These are phyloP conservation scores for Leucophenga varia DNA, from an alignment of 1,140 invertebrate genomes.

Conservation along the genomic window DNA sequence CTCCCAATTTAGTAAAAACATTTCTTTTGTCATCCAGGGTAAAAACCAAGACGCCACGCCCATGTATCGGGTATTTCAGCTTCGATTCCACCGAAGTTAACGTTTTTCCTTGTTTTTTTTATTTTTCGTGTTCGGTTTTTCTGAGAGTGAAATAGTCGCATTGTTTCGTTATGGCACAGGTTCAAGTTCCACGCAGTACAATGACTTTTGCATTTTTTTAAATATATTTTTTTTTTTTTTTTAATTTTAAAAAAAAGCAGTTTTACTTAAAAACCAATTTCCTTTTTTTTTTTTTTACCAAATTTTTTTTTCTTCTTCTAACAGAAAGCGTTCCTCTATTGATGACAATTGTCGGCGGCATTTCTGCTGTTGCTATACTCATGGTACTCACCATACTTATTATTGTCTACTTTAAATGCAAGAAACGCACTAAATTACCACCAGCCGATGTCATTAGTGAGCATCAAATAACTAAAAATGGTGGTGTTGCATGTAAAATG, in stretches of 20 bases:
- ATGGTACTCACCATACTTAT: conserved; percentile 43
- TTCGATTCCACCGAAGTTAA: no score
- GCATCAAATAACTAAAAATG: conserved; percentile 51
- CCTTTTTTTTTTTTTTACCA: neutral
- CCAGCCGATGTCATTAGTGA: conserved; percentile 54
- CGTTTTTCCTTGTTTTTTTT: no score
- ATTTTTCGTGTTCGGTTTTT: no score
- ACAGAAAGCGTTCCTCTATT: conserved; percentile 43
- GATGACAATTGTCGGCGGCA: conserved; percentile 46
- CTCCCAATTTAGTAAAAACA: no score
- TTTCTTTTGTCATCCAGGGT: no score
- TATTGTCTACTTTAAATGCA: conserved; percentile 47
- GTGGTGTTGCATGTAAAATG: conserved; percentile 44
- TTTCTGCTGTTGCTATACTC: conserved; percentile 37
- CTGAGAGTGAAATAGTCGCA: no score
- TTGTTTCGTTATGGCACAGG: no score
- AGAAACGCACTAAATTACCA: conserved; percentile 47
- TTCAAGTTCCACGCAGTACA: no score
- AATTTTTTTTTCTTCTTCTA: conserved; percentile 3
- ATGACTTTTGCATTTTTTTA: neutral
- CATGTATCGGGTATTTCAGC: no score
- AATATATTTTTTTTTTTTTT: neutral
- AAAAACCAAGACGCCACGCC: no score
- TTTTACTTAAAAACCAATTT: neutral
- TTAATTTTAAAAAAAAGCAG: no score